Evolutionary conservation across 2,888 invertebrate genomes (phyloP).

Genomic region (Lamproptera curius): DNA sequence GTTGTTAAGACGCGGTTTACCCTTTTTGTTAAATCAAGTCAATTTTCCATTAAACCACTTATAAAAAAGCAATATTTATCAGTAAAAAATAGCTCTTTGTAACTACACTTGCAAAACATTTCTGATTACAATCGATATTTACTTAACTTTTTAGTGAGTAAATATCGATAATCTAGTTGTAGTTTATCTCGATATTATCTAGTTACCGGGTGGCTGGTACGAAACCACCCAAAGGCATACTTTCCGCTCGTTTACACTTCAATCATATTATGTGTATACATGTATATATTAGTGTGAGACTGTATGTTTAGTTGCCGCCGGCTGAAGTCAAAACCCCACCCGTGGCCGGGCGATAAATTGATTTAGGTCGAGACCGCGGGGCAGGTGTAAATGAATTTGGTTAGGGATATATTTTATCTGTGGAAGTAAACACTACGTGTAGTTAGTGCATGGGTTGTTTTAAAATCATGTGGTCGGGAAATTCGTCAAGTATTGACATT

Average conservation of each 20-base stretch:
- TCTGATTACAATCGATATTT: background rate
- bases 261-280: constrained; percentile 6
- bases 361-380: constrained; percentile 40
- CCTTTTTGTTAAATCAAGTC: no score
- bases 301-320: constrained; percentile 10
- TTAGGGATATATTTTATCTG: constrained; percentile 31
- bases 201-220: background rate
- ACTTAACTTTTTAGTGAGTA: background rate
- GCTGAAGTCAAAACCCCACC: constrained; percentile 15
- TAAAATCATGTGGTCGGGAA: no score
- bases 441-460: background rate
- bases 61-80: no score
- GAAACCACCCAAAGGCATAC: constrained; percentile 1
- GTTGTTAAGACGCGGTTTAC: no score
- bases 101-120: no score
- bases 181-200: background rate
- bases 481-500: no score
- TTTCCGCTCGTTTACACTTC: constrained; percentile 9
- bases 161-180: background rate
- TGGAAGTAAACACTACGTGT: constrained; percentile 11
- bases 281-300: background rate
- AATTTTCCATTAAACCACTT: no score
- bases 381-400: constrained; percentile 47
- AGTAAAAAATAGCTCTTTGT: no score
- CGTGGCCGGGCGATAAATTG: constrained; percentile 33